Evolutionary conservation across 2,797 vertebrate genomes (phyloP).

Genomic region (Sebastes iracundus): DNA sequence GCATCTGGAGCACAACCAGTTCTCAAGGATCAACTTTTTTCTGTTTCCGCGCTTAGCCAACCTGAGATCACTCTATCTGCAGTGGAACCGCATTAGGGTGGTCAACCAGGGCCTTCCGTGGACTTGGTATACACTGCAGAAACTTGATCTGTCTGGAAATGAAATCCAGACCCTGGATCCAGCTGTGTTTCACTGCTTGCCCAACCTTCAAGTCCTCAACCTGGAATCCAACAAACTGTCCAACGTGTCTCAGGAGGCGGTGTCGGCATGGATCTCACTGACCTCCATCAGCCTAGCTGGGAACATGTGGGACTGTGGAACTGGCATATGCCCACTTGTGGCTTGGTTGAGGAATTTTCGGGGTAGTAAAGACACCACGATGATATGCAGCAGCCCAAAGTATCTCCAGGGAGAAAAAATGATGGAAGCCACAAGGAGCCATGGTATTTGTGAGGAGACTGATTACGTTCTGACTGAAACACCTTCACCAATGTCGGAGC

Average conservation of each 20-base stretch:
- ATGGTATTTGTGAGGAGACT: conserved; percentile 91
- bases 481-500: conserved; percentile 78
- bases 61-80: conserved; percentile 93
- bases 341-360: conserved; percentile 97
- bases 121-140: conserved; percentile 99
- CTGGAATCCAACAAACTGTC: conserved; percentile 99
- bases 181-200: conserved; percentile 96
- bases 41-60: conserved; percentile 97
- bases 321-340: conserved; percentile 94
- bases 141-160: conserved; percentile 97
- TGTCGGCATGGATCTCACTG: conserved; percentile 95
- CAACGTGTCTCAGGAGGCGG: conserved; percentile 95
- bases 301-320: conserved; percentile 97
- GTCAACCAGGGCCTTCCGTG: conserved; percentile 96
- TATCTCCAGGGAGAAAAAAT: conserved; percentile 97
- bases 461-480: conserved; percentile 83
- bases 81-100: conserved; percentile 97
- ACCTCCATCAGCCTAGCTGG: conserved; percentile 95
- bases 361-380: conserved; percentile 95
- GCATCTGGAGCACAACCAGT: conserved; percentile 98
- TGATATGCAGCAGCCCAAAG: conserved; percentile 98
- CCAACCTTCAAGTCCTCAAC: conserved; percentile 97
- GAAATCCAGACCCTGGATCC: conserved; percentile 92
- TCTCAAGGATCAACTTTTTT: conserved; percentile 98
- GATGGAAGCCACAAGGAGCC: conserved; percentile 91